These are phyloP conservation scores for Hippopotamus amphibius DNA, from an alignment of 2,113 vertebrate genomes.

Conservation along the genomic window DNA sequence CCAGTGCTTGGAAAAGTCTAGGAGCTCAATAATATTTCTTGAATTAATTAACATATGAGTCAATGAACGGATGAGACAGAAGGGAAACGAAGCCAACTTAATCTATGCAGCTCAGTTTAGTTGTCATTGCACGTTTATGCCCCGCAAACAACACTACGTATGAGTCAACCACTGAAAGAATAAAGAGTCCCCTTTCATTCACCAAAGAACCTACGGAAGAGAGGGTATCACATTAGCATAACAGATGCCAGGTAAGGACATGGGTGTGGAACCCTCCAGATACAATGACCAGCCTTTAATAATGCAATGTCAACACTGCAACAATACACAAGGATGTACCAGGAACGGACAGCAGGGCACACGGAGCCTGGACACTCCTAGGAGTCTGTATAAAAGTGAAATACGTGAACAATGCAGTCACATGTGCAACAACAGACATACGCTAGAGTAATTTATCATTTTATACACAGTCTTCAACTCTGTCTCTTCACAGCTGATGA, in stretches of 20 bases:
- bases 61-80: not conserved
- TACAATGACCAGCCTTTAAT: not conserved
- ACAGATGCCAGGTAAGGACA: not conserved
- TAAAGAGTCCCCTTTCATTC: not conserved
- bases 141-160: not conserved
- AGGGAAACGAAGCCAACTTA: not conserved
- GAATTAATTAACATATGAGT: not conserved
- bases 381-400: not conserved
- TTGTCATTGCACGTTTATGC: not conserved
- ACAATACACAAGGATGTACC: no score
- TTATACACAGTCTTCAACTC: not conserved
- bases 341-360: rapidly evolving
- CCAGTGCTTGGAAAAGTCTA: not conserved
- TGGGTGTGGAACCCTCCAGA: not conserved
- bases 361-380: not conserved
- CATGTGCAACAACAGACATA: not conserved
- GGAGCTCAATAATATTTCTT: not conserved
- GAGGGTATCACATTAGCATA: not conserved
- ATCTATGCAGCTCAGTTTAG: not conserved
- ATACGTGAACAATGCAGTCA: rapidly evolving
- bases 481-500: not conserved
- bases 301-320: not conserved
- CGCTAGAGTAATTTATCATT: not conserved
- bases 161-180: rapidly evolving
- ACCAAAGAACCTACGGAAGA: not conserved